phyloP scores from a whole-genome alignment of 2,113 vertebrate genomes.

The Pterocles gutturalis region DNA sequence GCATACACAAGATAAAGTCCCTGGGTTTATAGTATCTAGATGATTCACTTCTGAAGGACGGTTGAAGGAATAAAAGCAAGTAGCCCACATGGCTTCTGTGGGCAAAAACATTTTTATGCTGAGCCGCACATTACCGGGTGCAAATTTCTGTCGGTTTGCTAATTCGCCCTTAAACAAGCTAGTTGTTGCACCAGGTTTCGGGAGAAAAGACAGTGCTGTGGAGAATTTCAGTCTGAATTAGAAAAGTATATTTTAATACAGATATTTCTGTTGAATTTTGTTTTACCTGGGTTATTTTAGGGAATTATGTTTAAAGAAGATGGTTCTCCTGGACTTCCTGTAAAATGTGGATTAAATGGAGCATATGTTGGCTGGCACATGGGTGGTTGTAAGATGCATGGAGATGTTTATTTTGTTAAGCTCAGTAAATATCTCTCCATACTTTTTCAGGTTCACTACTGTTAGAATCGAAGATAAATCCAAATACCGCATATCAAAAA shows the following conservation, averaged over 20 bases:
- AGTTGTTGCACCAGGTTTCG: not conserved
- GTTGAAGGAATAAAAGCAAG: conserved; percentile 18
- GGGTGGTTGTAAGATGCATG: not conserved
- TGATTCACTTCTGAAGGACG: conserved; percentile 49
- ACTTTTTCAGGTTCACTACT: conserved; percentile 91
- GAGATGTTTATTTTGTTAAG: not conserved
- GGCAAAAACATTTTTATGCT: not conserved
- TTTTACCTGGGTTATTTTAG: not conserved
- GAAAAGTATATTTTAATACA: rapidly evolving
- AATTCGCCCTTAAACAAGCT: not conserved
- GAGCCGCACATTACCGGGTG: not conserved
- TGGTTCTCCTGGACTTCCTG: not conserved
- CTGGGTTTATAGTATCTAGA: not conserved
- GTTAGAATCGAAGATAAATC: conserved; percentile 98
- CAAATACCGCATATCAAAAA: conserved; percentile 99
- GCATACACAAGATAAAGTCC: conserved; percentile 10
- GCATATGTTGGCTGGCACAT: not conserved
- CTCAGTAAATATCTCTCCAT: conserved; percentile 30
- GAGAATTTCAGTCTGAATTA: not conserved
- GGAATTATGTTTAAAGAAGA: not conserved
- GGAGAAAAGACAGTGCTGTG: not conserved
- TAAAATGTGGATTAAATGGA: not conserved
- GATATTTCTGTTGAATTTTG: not conserved
- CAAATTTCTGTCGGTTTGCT: not conserved
- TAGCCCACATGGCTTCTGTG: not conserved